Conservation (phyloP, 2,888 invertebrate genomes). For the Plusia festucae region DNA sequence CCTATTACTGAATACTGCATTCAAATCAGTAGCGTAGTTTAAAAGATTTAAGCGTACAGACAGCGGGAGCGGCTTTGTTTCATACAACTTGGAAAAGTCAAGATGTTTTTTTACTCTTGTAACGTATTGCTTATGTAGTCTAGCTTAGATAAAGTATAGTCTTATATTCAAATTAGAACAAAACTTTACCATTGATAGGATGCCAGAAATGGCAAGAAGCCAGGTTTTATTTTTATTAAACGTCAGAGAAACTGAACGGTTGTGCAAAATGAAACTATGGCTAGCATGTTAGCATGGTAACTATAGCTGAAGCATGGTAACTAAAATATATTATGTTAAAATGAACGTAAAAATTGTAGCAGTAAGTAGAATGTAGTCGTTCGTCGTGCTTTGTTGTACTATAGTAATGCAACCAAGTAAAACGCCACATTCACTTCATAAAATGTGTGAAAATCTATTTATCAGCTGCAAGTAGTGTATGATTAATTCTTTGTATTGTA, state of each 20-base stretch:
- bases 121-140: background rate
- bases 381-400: no score
- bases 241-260: conserved; percentile 30
- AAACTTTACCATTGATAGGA: conserved; percentile 15
- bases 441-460: no score
- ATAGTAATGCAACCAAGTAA: no score
- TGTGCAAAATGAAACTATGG: conserved; percentile 43
- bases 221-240: conserved; percentile 49
- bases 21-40: no score
- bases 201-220: conserved; percentile 44
- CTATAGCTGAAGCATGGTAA: conserved; percentile 62
- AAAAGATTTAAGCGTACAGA: no score
- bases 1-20: no score
- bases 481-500: no score
- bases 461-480: no score
- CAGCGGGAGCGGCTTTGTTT: no score
- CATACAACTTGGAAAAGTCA: no score
- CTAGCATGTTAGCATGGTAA: conserved; percentile 63
- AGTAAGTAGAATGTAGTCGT: conserved; percentile 24
- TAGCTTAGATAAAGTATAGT: background rate
- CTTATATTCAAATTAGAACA: conserved; percentile 9
- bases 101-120: background rate
- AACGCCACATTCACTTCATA: no score
- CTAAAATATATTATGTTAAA: conserved; percentile 51
- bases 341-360: conserved; percentile 37